Evolutionary conservation across 2,888 invertebrate genomes (phyloP).

Genomic region (Lithodes maja): DNA sequence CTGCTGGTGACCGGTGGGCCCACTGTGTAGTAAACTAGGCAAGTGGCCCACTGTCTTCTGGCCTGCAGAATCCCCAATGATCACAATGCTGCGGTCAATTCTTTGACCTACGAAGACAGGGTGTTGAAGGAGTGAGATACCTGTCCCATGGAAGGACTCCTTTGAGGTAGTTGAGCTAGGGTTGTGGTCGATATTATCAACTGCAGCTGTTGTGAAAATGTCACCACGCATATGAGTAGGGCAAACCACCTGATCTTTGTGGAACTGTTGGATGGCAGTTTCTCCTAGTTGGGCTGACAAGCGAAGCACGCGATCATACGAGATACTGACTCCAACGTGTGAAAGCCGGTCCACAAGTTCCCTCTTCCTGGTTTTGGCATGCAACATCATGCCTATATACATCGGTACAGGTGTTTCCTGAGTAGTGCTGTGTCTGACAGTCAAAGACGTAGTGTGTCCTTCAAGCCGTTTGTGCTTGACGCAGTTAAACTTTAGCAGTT

Average conservation of each 20-base stretch:
- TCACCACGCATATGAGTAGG: not conserved
- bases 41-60: not conserved
- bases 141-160: no score
- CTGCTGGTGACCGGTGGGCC: slow-evolving; percentile 1
- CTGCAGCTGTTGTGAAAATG: not conserved
- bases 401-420: slow-evolving; percentile 28
- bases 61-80: not conserved
- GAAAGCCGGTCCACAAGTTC: slow-evolving; percentile 24
- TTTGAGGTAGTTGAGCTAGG: slow-evolving; percentile 45
- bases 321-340: slow-evolving; percentile 17
- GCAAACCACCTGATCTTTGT: slow-evolving; percentile 34
- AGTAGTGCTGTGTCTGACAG: slow-evolving; percentile 30
- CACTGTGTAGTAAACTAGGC: slow-evolving; percentile 26
- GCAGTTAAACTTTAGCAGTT: slow-evolving; percentile 19
- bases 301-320: slow-evolving; percentile 29
- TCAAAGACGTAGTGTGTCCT: slow-evolving; percentile 1
- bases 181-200: slow-evolving; percentile 46
- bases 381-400: slow-evolving; percentile 24
- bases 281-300: slow-evolving; percentile 35
- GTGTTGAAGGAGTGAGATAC: slow-evolving; percentile 29
- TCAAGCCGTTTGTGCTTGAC: slow-evolving; percentile 20
- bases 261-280: slow-evolving; percentile 10
- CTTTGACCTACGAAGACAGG: not conserved
- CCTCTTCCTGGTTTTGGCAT: slow-evolving; percentile 15
- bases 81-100: slow-evolving; percentile 18